Percentiles rank a stretch among this genome's conserved stretches.
Conservation (phyloP, 1,140 invertebrate species). For the Drosophila busckii region DNA sequence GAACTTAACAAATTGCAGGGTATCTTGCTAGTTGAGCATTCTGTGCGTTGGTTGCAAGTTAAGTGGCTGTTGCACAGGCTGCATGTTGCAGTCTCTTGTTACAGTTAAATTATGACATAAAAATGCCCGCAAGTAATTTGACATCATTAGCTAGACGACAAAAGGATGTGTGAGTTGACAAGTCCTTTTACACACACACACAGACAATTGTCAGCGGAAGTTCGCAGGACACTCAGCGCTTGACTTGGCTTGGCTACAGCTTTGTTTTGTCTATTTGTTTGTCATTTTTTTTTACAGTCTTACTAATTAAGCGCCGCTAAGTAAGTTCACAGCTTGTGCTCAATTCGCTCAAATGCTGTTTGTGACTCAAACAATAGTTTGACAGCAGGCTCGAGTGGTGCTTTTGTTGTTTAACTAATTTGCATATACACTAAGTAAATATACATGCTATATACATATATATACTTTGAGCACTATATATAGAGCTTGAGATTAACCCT, state of each 20-base stretch:
- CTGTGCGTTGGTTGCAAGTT: conserved; percentile 19
- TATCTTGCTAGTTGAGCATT: too few relatives aligned
- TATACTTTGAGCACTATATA: too few relatives aligned
- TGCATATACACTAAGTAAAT: conserved; percentile 34
- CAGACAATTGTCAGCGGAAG: conserved; percentile 67
- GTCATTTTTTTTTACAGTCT: conserved; percentile 48
- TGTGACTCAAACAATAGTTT: conserved; percentile 78
- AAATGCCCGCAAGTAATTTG: conserved; percentile 78
- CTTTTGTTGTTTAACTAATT: conserved; percentile 42
- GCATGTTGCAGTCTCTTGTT: conserved; percentile 63
- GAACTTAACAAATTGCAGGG: conserved; percentile 21
- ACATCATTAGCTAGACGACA: conserved; percentile 69
- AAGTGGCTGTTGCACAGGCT: conserved; percentile 35
- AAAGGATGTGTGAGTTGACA: conserved; percentile 5
- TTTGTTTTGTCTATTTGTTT: conserved; percentile 15
- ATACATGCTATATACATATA: conserved; percentile 40
- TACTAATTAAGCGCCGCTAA: conserved; percentile 77
- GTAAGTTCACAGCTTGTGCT: conserved; percentile 57
- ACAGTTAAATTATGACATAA: conserved; percentile 78
- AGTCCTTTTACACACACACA: conserved; percentile 1
- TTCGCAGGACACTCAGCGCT: conserved; percentile 52
- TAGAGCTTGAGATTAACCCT: too few relatives aligned
- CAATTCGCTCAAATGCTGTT: conserved; percentile 70
- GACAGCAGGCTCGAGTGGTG: conserved; percentile 45
- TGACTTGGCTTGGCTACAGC: conserved; percentile 9